Base-by-base conservation (phyloP, 1,140 invertebrate genomes). In the Nasonia vitripennis region DNA sequence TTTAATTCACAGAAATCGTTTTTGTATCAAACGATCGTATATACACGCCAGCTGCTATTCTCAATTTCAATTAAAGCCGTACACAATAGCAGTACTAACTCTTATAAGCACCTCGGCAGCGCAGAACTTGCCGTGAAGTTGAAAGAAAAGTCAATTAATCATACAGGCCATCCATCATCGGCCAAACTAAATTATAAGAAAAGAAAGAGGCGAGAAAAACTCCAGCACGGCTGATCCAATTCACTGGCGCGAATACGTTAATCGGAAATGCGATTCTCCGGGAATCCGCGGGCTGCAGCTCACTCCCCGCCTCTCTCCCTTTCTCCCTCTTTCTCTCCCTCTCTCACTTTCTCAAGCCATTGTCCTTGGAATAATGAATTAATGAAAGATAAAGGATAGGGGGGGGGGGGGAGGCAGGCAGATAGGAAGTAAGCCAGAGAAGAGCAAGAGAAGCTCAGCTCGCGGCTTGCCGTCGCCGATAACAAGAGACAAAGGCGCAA, bases 331-430 rank as follows among this genome's bases (percentile, higher is more conserved):
- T 45, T 62, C 62, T 27, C 23, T 5, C 79, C 10, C 37, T 68
- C 51, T 4, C 34, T 71, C 67, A 67, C 12, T 34, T 34, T 78
- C 48, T 20, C 3, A 70, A 71, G 20, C 81, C 51, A 83, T 83
- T 83, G 81, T 83, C 48, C 31, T 14, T 27, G 41, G 78, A 75
- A 81, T 85, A 85, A 86, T 86, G 67, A 82, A 81, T 88, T 88
- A 87, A 84, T 55, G 68, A 84, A 71, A 62, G 55, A 48, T 31
- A 81, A 78, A 73, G 55, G 17, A 78, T 73, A 81, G 83, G 67
- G 10, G 45, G 12, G 79, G 79, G 10, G 67, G 45, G 45, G 10
- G 73, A 78, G 48, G 41, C 48, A 74, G 48, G 67, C 41, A 68
- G 41, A 14, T n/a, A n/a, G 70, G 81, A 79, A 81, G 68, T 71